Conservation (phyloP, 2,888 invertebrate genomes). For the Acleris literana region DNA sequence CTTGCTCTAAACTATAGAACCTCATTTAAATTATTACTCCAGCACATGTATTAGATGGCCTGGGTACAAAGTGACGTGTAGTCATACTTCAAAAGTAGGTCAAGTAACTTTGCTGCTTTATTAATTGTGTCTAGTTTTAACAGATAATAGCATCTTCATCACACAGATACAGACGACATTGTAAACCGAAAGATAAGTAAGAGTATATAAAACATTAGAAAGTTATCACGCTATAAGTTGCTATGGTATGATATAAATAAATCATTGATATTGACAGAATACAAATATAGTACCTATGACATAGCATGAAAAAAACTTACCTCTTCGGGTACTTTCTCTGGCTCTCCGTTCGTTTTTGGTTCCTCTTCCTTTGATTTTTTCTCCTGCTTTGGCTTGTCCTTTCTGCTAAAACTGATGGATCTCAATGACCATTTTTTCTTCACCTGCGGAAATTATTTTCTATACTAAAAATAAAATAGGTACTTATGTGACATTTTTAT, state of each 20-base stretch:
- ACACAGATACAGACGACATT: too few relatives aligned
- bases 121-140: too few relatives aligned
- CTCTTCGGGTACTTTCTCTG: slow-evolving; percentile 86
- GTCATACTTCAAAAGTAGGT: slow-evolving; percentile 53
- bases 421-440: slow-evolving; percentile 96
- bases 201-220: too few relatives aligned
- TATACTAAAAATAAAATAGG: not conserved
- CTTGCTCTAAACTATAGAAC: slow-evolving; percentile 45
- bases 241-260: too few relatives aligned
- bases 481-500: not conserved
- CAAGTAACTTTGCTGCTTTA: slow-evolving; percentile 35
- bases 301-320: slow-evolving; percentile 70
- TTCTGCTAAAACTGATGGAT: slow-evolving; percentile 93
- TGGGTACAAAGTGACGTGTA: not conserved
- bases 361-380: slow-evolving; percentile 85
- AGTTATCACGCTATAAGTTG: too few relatives aligned
- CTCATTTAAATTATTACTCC: slow-evolving; percentile 37
- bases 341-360: slow-evolving; percentile 84
- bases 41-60: slow-evolving; percentile 31
- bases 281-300: too few relatives aligned
- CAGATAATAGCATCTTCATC: too few relatives aligned
- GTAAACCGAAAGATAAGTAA: too few relatives aligned
- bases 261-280: too few relatives aligned
- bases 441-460: slow-evolving; percentile 65
- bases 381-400: slow-evolving; percentile 93